A percentile compares a stretch with the other conserved stretches of the same genome.
These are phyloP conservation scores for Platycheirus albimanus DNA, from an alignment of 2,888 invertebrate genomes.

Conservation along the genomic window DNA sequence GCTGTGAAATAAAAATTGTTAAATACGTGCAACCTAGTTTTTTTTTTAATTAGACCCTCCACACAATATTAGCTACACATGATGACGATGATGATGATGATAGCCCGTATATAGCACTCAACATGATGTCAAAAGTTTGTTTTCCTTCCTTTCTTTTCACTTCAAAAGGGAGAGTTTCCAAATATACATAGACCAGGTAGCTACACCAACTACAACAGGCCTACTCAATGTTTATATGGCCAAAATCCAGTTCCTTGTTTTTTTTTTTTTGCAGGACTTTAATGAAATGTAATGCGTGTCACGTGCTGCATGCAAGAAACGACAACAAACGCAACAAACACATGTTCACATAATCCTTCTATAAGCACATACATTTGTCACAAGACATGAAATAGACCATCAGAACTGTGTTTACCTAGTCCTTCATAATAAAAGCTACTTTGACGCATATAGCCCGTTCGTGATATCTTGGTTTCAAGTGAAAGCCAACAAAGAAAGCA, in stretches of 20 bases:
- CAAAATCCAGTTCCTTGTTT: neutral
- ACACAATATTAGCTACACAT: no score
- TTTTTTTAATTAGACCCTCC: no score
- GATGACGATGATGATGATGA: no score
- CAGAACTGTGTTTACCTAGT: constrained; percentile 47
- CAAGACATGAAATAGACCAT: constrained; percentile 24
- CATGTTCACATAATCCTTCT: constrained; percentile 18
- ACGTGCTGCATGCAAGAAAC: constrained; percentile 64
- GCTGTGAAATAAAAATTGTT: no score
- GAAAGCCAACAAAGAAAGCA: constrained; percentile 31
- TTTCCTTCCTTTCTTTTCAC: no score
- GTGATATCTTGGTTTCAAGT: constrained; percentile 17
- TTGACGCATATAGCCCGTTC: constrained; percentile 43
- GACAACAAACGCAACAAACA: constrained; percentile 25
- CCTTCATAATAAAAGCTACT: constrained; percentile 54
- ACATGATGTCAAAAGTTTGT: no score
- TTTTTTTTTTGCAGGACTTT: constrained; percentile 27
- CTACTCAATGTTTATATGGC: constrained; percentile 21
- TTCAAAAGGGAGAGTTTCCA: no score
- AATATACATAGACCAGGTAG: no score
- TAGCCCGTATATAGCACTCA: no score
- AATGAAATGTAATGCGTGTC: constrained; percentile 73
- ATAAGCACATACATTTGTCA: constrained; percentile 9
- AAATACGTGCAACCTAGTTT: no score
- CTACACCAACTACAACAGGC: neutral